phyloP scores from a whole-genome alignment of 2,113 vertebrate species.

The Lepisosteus osseus region DNA sequence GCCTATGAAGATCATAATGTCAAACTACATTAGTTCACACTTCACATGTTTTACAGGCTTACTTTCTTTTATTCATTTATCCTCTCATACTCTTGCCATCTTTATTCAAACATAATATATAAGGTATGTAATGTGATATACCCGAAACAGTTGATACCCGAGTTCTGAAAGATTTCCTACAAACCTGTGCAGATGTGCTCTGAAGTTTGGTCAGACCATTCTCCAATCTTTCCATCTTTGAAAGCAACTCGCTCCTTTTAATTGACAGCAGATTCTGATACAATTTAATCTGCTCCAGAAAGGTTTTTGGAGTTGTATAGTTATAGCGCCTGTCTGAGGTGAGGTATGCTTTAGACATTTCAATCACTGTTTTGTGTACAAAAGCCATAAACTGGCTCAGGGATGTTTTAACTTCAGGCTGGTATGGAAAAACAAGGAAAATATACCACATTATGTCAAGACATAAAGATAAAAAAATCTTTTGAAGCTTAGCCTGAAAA shows the following conservation, averaged over 20 bases:
- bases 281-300: slow-evolving; percentile 73
- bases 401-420: slow-evolving; percentile 63
- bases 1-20: slow-evolving; percentile 48
- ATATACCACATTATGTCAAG: slow-evolving; percentile 31
- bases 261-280: slow-evolving; percentile 64
- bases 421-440: slow-evolving; percentile 5
- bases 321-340: slow-evolving; percentile 64
- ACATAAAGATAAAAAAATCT: too few relatives aligned
- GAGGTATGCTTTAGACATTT: slow-evolving; percentile 68
- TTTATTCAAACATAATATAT: too few relatives aligned
- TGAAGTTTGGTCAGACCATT: slow-evolving; percentile 66
- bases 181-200: slow-evolving; percentile 63
- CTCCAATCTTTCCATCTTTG: slow-evolving; percentile 66
- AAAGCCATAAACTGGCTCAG: slow-evolving; percentile 69
- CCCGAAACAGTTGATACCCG: too few relatives aligned
- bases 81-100: too few relatives aligned
- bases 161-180: not conserved
- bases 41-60: too few relatives aligned
- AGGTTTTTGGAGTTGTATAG: slow-evolving; percentile 72
- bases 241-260: slow-evolving; percentile 52
- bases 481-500: too few relatives aligned
- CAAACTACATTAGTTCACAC: not conserved
- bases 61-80: too few relatives aligned
- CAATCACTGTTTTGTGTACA: slow-evolving; percentile 62
- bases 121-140: too few relatives aligned